phyloP scores from a whole-genome alignment of 2,797 vertebrate species.

The Dallia pectoralis region DNA sequence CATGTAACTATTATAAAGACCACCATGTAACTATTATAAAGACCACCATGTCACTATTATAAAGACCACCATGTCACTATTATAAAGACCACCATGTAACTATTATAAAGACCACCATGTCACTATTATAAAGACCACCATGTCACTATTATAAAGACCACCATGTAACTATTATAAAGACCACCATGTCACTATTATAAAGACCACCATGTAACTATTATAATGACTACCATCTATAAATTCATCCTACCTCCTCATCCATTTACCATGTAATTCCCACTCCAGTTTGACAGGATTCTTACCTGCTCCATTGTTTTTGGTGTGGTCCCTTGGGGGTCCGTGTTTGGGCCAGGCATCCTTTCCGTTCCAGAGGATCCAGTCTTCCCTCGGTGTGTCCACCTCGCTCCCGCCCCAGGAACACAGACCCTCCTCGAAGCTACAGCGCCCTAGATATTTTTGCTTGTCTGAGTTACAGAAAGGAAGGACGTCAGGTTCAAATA shows the following conservation, averaged over 20 bases:
- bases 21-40: too few species aligned
- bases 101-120: too few species aligned
- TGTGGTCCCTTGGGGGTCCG: slow-evolving; percentile 75
- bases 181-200: too few species aligned
- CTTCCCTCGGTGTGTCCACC: slow-evolving; percentile 44
- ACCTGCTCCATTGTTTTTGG: slow-evolving; percentile 73
- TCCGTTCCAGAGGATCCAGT: slow-evolving; percentile 60
- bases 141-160: too few species aligned
- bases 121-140: too few species aligned
- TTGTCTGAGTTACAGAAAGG: slow-evolving; percentile 41
- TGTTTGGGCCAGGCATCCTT: slow-evolving; percentile 54
- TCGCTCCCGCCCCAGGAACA: slow-evolving; percentile 67
- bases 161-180: too few species aligned
- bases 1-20: too few species aligned
- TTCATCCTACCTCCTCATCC: background rate
- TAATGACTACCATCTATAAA: too few species aligned
- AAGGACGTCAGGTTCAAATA: background rate
- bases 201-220: background rate
- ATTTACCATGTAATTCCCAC: too few species aligned
- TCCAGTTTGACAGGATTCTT: background rate
- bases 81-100: too few species aligned
- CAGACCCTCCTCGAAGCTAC: slow-evolving; percentile 73
- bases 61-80: too few species aligned
- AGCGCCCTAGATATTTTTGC: slow-evolving; percentile 57
- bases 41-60: too few species aligned